These are phyloP conservation scores for Pristionchus entomophagus DNA, from an alignment of 2,888 invertebrate species.

Conservation along the genomic window DNA sequence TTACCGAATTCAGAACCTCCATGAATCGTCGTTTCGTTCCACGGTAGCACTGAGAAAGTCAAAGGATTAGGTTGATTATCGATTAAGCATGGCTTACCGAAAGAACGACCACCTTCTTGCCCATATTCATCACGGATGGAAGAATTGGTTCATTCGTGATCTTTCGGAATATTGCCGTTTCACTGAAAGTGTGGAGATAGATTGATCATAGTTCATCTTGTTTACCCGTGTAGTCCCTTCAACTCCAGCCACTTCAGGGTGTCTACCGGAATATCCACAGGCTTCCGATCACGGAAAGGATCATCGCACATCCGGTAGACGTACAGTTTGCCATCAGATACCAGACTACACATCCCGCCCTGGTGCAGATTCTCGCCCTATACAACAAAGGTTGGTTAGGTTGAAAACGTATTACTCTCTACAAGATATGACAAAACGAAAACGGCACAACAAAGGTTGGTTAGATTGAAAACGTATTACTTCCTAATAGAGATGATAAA, in stretches of 20 bases:
- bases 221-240: neutral
- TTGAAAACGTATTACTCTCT: too few species aligned
- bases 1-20: neutral
- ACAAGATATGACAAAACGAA: too few species aligned
- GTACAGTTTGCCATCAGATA: neutral
- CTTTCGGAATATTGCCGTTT: neutral
- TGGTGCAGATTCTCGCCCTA: neutral
- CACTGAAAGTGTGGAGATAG: neutral
- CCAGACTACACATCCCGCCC: neutral
- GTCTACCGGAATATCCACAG: neutral
- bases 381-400: too few species aligned
- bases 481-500: too few species aligned
- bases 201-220: neutral
- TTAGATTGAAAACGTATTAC: too few species aligned
- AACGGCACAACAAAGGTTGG: too few species aligned
- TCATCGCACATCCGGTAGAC: neutral
- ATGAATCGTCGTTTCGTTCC: neutral
- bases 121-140: neutral
- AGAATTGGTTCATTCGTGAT: neutral
- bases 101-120: neutral
- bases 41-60: neutral
- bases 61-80: too few species aligned
- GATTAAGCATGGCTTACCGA: neutral
- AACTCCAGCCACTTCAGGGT: neutral
- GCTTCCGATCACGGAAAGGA: neutral